Conservation (phyloP, 2,113 vertebrate genomes). For the Taurulus bubalis region DNA sequence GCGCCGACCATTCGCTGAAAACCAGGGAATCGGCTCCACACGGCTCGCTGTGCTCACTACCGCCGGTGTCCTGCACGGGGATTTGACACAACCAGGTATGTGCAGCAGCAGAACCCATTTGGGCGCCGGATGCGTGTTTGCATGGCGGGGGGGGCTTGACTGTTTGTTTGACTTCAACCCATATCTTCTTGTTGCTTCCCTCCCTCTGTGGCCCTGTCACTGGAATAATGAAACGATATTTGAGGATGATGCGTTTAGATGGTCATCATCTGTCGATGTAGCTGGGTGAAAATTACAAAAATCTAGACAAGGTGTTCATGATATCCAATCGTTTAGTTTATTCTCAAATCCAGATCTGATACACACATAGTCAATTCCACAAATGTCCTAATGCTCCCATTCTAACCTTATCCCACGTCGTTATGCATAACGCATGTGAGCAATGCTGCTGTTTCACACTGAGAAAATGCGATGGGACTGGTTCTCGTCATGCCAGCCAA, state of each 20-base stretch:
- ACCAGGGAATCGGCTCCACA: slow-evolving; percentile 65
- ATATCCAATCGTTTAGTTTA: background rate
- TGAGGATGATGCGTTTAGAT: slow-evolving; percentile 61
- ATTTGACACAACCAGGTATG: slow-evolving; percentile 74
- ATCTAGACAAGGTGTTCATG: background rate
- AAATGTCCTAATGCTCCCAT: slow-evolving; percentile 44
- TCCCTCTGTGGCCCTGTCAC: slow-evolving; percentile 73
- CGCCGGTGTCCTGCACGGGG: slow-evolving; percentile 46
- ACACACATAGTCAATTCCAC: slow-evolving; percentile 38
- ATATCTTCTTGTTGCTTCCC: slow-evolving; percentile 74
- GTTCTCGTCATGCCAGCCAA: slow-evolving; percentile 43
- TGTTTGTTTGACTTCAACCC: slow-evolving; percentile 65
- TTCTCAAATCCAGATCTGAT: slow-evolving; percentile 12
- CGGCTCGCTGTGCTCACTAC: slow-evolving; percentile 56
- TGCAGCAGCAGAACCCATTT: slow-evolving; percentile 44
- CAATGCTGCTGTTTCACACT: slow-evolving; percentile 68
- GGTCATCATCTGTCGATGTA: slow-evolving; percentile 50
- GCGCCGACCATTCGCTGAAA: slow-evolving; percentile 67
- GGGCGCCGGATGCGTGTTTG: slow-evolving; percentile 51
- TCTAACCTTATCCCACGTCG: slow-evolving; percentile 48
- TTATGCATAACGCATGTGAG: slow-evolving; percentile 68
- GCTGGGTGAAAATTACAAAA: slow-evolving; percentile 24
- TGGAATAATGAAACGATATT: slow-evolving; percentile 68
- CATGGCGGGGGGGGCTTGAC: slow-evolving; percentile 61
- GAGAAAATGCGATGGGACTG: slow-evolving; percentile 53